A percentile compares a stretch with the other conserved stretches of the same genome.
Conservation (phyloP, 1,140 invertebrate species). For the Caenorhabditis tropicalis region DNA sequence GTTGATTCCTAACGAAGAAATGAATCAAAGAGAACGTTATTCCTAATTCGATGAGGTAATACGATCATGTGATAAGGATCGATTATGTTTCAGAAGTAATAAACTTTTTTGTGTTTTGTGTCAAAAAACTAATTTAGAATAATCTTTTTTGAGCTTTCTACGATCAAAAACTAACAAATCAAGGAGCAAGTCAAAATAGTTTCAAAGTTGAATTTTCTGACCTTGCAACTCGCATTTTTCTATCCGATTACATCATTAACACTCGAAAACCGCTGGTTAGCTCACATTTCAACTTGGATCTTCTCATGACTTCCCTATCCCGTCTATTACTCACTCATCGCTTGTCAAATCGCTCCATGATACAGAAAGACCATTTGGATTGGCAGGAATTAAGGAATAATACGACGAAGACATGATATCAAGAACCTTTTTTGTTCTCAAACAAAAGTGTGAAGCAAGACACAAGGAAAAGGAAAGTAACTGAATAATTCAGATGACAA, state of each 20-base stretch:
- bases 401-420: background rate
- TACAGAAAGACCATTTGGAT: background rate
- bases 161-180: too few relatives aligned
- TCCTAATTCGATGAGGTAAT: background rate
- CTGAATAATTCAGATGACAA: slow-evolving; percentile 31
- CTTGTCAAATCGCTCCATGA: background rate
- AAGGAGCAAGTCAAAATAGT: background rate
- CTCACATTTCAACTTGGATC: slow-evolving; percentile 1
- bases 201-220: background rate
- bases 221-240: background rate
- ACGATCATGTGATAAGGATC: too few relatives aligned
- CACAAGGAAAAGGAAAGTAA: background rate
- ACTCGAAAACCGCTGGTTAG: background rate
- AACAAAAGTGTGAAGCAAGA: background rate
- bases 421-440: background rate
- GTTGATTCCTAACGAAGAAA: background rate
- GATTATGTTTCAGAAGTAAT: too few relatives aligned
- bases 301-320: background rate
- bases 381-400: background rate
- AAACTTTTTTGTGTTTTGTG: too few relatives aligned
- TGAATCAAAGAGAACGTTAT: background rate
- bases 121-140: too few relatives aligned
- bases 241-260: slow-evolving; percentile 41
- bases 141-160: too few relatives aligned
- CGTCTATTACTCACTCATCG: background rate